A percentile compares a stretch with the other conserved stretches of the same genome.
Evolutionary conservation across 1,140 invertebrate genomes (phyloP).

Genomic region (Euwallacea fornicatus): DNA sequence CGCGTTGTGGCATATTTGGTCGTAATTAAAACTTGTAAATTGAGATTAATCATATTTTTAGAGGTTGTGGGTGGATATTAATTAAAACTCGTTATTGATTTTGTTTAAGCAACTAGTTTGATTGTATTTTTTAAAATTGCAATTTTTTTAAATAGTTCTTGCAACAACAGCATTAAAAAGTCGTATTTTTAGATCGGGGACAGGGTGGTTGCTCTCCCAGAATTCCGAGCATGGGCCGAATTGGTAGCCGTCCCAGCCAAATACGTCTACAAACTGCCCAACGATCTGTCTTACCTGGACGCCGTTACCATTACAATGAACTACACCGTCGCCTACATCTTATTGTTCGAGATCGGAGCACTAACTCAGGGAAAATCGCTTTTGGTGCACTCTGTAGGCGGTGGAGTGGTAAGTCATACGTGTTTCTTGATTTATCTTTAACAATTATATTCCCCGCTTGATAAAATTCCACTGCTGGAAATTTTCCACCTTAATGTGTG

Average conservation of each 20-base stretch:
- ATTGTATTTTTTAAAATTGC: neutral
- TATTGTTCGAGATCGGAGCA: slow-evolving; percentile 82
- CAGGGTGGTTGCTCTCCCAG: slow-evolving; percentile 79
- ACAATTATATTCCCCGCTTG: no score
- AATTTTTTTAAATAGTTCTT: no score
- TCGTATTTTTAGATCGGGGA: slow-evolving; percentile 71
- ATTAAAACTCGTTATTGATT: neutral
- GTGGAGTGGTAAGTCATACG: slow-evolving; percentile 78
- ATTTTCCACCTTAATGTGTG: no score
- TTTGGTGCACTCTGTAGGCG: slow-evolving; percentile 82
- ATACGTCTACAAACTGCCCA: slow-evolving; percentile 78
- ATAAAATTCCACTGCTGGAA: no score
- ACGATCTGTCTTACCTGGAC: slow-evolving; percentile 75
- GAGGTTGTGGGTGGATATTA: no score
- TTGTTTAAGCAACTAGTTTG: neutral
- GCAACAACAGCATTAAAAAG: no score
- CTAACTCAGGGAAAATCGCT: slow-evolving; percentile 77
- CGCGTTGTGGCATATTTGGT: no score
- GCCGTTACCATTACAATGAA: slow-evolving; percentile 83
- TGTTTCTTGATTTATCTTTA: neutral
- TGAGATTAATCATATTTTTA: no score
- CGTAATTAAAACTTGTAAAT: no score
- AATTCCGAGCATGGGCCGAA: slow-evolving; percentile 85
- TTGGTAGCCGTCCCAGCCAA: slow-evolving; percentile 74
- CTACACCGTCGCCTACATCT: slow-evolving; percentile 82